Percentiles rank a stretch among this genome's conserved stretches.
These are phyloP conservation scores for Caradrina kadenii DNA, from an alignment of 2,888 invertebrate genomes.

Conservation along the genomic window DNA sequence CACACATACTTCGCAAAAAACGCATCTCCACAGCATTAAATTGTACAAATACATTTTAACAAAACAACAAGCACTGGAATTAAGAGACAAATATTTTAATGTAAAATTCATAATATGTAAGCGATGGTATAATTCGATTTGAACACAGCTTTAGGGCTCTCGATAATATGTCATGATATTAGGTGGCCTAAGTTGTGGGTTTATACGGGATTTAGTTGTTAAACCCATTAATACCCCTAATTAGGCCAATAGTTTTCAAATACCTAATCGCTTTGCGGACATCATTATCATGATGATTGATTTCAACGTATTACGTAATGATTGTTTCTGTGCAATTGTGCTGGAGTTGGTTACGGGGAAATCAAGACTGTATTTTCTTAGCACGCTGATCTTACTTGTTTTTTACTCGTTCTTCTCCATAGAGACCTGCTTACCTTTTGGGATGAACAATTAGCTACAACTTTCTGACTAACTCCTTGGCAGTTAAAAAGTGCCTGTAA, in stretches of 20 bases:
- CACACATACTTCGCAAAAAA: too few species aligned
- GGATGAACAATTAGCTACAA: too few species aligned
- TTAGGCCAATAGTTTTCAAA: constrained; percentile 40
- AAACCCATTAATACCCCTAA: constrained; percentile 38
- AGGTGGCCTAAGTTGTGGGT: constrained; percentile 47
- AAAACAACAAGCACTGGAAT: neutral
- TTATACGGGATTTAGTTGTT: constrained; percentile 32
- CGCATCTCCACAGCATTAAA: too few species aligned
- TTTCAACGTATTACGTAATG: neutral
- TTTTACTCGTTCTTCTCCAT: too few species aligned
- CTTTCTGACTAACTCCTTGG: too few species aligned
- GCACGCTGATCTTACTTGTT: too few species aligned
- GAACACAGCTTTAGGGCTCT: constrained; percentile 38
- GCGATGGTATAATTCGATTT: constrained; percentile 42
- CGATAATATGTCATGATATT: constrained; percentile 48
- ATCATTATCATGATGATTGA: constrained; percentile 24
- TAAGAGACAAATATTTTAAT: neutral
- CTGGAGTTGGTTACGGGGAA: neutral
- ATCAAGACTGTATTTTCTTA: neutral
- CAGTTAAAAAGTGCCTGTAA: too few species aligned
- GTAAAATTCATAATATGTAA: constrained; percentile 23
- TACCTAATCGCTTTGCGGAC: constrained; percentile 24
- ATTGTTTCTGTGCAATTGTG: neutral
- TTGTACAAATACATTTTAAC: neutral
- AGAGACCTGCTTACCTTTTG: too few species aligned